Base-by-base conservation (phyloP, 2,797 vertebrate genomes). In the Cyprinella venusta region DNA sequence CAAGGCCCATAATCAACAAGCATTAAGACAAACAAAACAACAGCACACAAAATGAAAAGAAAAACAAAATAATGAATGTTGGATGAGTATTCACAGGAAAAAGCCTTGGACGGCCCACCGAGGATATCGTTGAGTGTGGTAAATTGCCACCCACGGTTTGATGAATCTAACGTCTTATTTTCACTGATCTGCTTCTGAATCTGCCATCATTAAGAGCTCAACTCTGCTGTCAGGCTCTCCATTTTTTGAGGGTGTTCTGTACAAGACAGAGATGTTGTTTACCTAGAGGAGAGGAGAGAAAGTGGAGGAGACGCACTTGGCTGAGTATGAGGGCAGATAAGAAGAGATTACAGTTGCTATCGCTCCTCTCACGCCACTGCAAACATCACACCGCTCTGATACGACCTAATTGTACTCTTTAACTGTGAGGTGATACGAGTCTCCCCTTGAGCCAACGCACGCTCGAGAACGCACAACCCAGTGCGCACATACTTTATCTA, bases 361-460 rank as follows among this genome's bases (percentile, higher is more conserved):
- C 89, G 88, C 88, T 89, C 89, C 91, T 83, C 88, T 85, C 83
- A 85, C 86, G 69, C 5, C 50, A 82, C 90, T 91, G 92, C 90
- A 92, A 93, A 87, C 89, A 63, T 90, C 87, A 85, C 84, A 89
- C 90, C 91, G 90, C 88, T 86, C 89, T 90, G 90, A 93, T 94
- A 93, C 82, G 89, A 90, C 86, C 92, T 93, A 92, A 94, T 94
- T 93, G 92, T 91, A 91, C 92, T 92, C 88, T 91, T 91, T 88
- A 90, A 91, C 92, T 87, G 80, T 6, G 87, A 90, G 90, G 92
- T 88, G 92, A 91, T 90, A 89, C 12, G 40, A 85, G 81, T 84
- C 86, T 86, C 83, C 79, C 80, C 18, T 71, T 63, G 70, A 82
- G 83, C 78, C 80, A 88, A 85, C 67, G 5, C 45, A 82, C 70